Conservation (phyloP, 2,113 vertebrate genomes). For the Suncus etruscus region DNA sequence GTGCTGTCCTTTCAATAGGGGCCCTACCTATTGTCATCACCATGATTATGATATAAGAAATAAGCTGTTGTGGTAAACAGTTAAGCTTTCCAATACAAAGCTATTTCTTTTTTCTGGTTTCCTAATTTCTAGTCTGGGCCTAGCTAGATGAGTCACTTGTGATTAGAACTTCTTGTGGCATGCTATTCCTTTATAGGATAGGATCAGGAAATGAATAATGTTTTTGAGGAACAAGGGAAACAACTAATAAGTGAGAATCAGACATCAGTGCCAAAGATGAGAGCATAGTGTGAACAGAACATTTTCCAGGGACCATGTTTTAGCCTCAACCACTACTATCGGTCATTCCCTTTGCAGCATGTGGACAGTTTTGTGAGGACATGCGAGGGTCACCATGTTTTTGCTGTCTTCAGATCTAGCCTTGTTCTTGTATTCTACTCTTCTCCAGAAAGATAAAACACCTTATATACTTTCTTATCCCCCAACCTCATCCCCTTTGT, state of each 20-base stretch:
- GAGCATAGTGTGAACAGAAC: background rate
- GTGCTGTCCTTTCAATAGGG: background rate
- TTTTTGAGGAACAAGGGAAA: background rate
- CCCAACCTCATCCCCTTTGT: no score
- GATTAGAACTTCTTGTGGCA: background rate
- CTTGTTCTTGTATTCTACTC: background rate
- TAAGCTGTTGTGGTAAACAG: background rate
- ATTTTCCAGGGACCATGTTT: no score
- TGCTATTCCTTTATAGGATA: background rate
- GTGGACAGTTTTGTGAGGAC: background rate
- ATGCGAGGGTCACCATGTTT: background rate
- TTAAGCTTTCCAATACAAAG: constrained; percentile 4
- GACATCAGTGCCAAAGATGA: background rate
- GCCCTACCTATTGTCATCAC: background rate
- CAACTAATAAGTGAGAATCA: background rate
- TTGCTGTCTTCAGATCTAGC: background rate
- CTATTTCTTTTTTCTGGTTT: background rate
- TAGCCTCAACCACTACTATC: background rate
- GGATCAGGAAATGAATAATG: background rate
- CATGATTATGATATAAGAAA: background rate
- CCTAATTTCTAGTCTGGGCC: background rate
- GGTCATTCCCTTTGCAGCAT: background rate
- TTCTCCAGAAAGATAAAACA: background rate
- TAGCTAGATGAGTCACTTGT: background rate
- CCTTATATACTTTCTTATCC: background rate